phyloP scores from a whole-genome alignment of 1,140 invertebrate species.

The Drosophila ironensis region DNA sequence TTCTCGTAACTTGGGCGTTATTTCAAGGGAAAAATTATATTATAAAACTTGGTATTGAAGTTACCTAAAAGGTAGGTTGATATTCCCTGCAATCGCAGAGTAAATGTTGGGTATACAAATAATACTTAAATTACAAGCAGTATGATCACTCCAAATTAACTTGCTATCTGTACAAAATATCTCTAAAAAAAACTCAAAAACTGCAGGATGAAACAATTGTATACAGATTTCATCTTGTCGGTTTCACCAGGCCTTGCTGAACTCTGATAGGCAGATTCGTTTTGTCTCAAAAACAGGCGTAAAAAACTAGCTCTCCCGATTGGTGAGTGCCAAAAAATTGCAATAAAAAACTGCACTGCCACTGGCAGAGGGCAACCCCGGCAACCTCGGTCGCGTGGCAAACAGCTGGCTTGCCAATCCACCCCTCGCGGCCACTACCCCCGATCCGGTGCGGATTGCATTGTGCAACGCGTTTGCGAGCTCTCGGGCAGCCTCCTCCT shows the following conservation, averaged over 20 bases:
- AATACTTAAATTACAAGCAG: no score
- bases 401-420: conserved; percentile 25
- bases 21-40: no score
- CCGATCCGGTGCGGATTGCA: neutral
- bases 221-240: no score
- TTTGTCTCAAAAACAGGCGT: neutral
- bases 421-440: conserved; percentile 7
- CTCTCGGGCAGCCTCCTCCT: neutral
- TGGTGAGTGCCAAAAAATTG: conserved; percentile 55
- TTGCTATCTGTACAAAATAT: no score
- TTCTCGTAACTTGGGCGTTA: no score
- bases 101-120: no score
- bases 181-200: neutral
- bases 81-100: no score
- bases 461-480: conserved; percentile 42
- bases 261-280: conserved; percentile 45
- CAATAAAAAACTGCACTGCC: conserved; percentile 60
- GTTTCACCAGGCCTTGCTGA: neutral
- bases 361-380: conserved; percentile 31
- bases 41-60: neutral
- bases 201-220: neutral
- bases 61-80: neutral
- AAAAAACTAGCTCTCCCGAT: conserved; percentile 54
- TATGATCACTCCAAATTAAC: no score
- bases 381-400: conserved; percentile 20